Conservation (phyloP, 2,888 invertebrate species). For the Drosophila anomalata region DNA sequence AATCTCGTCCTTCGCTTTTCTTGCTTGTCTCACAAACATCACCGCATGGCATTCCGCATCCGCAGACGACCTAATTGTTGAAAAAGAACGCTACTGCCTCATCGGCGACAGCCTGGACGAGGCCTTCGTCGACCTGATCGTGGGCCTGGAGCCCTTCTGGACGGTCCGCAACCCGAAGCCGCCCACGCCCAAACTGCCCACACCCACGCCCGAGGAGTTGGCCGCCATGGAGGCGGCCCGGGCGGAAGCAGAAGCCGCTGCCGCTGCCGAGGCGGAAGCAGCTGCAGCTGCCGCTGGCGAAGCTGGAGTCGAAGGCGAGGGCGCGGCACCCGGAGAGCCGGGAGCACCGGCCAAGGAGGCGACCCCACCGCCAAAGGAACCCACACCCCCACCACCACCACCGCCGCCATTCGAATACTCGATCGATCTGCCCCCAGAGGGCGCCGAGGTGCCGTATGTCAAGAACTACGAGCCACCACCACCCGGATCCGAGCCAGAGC, state of each 20-base stretch:
- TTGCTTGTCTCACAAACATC: constrained; percentile 63
- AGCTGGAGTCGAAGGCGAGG: constrained; percentile 63
- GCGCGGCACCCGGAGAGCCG: constrained; percentile 64
- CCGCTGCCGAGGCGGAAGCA: constrained; percentile 71
- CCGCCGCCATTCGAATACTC: constrained; percentile 84
- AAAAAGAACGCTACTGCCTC: constrained; percentile 96
- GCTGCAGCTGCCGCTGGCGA: constrained; percentile 68
- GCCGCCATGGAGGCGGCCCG: constrained; percentile 82
- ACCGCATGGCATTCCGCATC: constrained; percentile 25
- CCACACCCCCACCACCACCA: constrained; percentile 83
- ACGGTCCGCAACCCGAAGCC: constrained; percentile 84
- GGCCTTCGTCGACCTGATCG: constrained; percentile 93
- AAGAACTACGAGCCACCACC: constrained; percentile 84
- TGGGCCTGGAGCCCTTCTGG: constrained; percentile 86
- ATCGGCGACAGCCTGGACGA: constrained; percentile 97
- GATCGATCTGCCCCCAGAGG: constrained; percentile 84
- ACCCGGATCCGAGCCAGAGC: constrained; percentile 81
- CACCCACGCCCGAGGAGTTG: constrained; percentile 82
- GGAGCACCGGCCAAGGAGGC: constrained; percentile 74
- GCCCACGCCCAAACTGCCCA: constrained; percentile 83
- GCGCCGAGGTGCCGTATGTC: constrained; percentile 84
- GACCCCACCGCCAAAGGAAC: constrained; percentile 81
- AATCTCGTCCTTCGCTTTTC: constrained; percentile 56
- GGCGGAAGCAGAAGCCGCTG: constrained; percentile 79
- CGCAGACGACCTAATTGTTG: constrained; percentile 92